phyloP scores from a whole-genome alignment of 2,113 vertebrate genomes.

The Stegostoma tigrinum region DNA sequence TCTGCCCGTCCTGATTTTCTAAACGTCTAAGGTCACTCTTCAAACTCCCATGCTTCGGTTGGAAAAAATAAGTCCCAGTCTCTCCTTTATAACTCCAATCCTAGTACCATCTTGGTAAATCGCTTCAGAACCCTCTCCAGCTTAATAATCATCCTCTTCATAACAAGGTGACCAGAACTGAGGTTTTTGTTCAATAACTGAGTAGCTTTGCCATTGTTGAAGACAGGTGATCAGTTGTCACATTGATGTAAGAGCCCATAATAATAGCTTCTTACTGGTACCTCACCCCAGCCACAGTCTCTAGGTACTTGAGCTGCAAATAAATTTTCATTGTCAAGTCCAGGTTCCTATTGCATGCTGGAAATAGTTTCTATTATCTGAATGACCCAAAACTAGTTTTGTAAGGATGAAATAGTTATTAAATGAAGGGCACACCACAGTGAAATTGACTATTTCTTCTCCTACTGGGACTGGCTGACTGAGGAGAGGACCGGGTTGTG shows the following conservation, averaged over 20 bases:
- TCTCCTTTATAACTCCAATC: too few species aligned
- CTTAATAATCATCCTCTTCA: too few species aligned
- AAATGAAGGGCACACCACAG: background rate
- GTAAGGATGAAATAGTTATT: background rate
- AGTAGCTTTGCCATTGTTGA: background rate
- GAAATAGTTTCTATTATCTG: constrained; percentile 12
- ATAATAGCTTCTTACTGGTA: background rate
- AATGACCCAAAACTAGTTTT: background rate
- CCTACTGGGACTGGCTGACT: background rate
- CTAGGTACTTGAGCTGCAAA: background rate
- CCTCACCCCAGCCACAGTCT: too few species aligned
- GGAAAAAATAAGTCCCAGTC: too few species aligned
- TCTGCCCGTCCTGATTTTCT: too few species aligned
- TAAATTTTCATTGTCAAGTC: background rate
- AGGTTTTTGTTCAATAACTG: too few species aligned
- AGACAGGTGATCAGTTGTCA: too few species aligned
- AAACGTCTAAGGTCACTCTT: too few species aligned
- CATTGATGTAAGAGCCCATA: background rate
- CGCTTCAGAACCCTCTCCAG: too few species aligned
- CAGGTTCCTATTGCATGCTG: background rate
- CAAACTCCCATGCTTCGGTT: too few species aligned
- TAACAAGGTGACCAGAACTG: too few species aligned
- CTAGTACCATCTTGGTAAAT: too few species aligned
- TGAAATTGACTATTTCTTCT: background rate
- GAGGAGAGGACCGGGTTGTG: background rate